phyloP scores from a whole-genome alignment of 92 coral and sea anemone genomes.

The Epizoanthus stellaris region DNA sequence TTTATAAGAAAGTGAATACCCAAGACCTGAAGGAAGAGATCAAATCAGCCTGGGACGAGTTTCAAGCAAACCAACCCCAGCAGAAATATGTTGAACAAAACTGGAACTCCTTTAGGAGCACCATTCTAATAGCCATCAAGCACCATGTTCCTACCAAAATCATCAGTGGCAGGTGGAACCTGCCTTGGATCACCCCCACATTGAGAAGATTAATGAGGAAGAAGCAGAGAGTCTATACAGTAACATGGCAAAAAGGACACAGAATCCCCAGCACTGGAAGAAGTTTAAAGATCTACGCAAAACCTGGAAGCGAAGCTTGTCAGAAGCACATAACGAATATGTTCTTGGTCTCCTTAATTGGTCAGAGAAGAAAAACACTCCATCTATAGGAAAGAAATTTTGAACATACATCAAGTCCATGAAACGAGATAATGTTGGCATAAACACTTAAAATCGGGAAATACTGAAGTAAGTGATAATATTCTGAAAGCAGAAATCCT shows the following conservation, averaged over 20 bases:
- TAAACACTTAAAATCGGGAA: constrained; percentile 38
- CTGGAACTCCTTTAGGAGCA: constrained; percentile 29
- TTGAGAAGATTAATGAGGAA: constrained; percentile 26
- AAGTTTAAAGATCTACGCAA: background rate
- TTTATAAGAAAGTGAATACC: background rate
- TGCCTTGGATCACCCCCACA: constrained; percentile 39
- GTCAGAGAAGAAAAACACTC: too few relatives aligned
- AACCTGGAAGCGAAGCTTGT: too few relatives aligned
- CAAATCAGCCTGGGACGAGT: constrained; percentile 6
- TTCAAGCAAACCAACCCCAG: background rate
- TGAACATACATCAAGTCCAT: too few relatives aligned
- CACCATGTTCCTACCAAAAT: constrained; percentile 36
- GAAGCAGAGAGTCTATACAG: constrained; percentile 9
- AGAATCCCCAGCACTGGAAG: background rate
- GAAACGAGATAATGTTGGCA: constrained; percentile 45
- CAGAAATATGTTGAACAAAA: constrained; percentile 24
- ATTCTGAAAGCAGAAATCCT: constrained; percentile 42
- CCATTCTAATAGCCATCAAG: constrained; percentile 14
- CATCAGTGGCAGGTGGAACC: constrained; percentile 36
- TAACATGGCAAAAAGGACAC: background rate
- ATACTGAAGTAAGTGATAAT: constrained; percentile 35
- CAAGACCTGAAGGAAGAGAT: background rate
- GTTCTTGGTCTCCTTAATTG: too few relatives aligned
- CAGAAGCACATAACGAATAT: too few relatives aligned
- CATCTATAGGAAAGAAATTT: too few relatives aligned